Evolutionary conservation across 2,888 invertebrate species (phyloP).

Genomic region (Synanthedon andrenaeformis): DNA sequence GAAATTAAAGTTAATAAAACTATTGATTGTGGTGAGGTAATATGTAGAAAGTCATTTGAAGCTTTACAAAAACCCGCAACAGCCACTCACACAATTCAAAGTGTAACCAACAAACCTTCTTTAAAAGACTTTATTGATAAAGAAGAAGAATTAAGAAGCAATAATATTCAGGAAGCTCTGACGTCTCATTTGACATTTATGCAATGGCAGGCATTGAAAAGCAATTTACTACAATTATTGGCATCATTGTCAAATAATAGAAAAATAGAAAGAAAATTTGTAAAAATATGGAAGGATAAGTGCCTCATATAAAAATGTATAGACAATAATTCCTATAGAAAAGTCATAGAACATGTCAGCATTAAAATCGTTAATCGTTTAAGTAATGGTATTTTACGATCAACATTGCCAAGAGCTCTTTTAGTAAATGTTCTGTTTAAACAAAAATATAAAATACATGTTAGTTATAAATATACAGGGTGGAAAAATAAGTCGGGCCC

Average conservation of each 20-base stretch:
- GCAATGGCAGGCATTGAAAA: conserved; percentile 67
- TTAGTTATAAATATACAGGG: no score
- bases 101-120: conserved; percentile 28
- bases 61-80: conserved; percentile 12
- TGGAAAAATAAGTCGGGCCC: no score
- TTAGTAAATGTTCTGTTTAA: neutral
- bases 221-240: conserved; percentile 33
- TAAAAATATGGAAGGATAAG: conserved; percentile 56
- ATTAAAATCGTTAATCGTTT: no score
- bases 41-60: conserved; percentile 32
- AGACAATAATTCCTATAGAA: conserved; percentile 22
- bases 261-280: conserved; percentile 46
- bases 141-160: conserved; percentile 45
- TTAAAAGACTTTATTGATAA: conserved; percentile 37
- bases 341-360: no score
- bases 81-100: conserved; percentile 25
- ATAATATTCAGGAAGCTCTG: conserved; percentile 29
- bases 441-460: no score
- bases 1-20: no score
- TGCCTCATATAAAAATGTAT: conserved; percentile 43
- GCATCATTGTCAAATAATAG: conserved; percentile 26
- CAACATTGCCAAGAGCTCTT: conserved; percentile 2
- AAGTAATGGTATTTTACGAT: no score
- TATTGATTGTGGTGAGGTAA: conserved; percentile 28
- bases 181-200: conserved; percentile 61